phyloP scores from a whole-genome alignment of 35 echinoderm and acorn worm genomes.

The Apostichopus japonicus region DNA sequence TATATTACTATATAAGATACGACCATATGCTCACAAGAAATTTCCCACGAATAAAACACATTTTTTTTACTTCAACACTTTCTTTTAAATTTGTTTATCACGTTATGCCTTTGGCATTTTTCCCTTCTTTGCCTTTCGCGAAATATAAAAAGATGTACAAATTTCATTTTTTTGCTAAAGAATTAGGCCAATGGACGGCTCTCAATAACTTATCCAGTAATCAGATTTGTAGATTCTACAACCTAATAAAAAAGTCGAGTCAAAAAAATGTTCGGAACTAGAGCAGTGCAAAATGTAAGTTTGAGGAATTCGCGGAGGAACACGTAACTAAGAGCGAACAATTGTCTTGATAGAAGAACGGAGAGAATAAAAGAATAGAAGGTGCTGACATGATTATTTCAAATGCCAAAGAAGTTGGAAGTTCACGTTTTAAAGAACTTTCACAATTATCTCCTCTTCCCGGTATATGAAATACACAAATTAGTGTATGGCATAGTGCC shows the following conservation, averaged over 20 bases:
- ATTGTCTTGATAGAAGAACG: too few relatives aligned
- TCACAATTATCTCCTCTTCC: too few relatives aligned
- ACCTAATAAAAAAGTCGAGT: conserved; percentile 6
- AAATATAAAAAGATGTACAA: background rate
- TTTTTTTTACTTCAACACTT: conserved; percentile 6
- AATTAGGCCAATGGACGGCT: conserved; percentile 50
- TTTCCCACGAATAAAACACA: conserved; percentile 24
- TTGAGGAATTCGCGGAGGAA: too few relatives aligned
- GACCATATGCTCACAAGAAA: background rate
- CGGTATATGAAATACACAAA: too few relatives aligned
- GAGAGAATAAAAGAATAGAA: too few relatives aligned
- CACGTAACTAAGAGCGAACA: too few relatives aligned
- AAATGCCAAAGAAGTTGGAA: too few relatives aligned
- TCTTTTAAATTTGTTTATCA: conserved; percentile 26
- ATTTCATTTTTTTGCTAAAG: conserved; percentile 7
- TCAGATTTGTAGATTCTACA: conserved; percentile 26
- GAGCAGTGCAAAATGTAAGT: background rate
- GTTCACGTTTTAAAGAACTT: too few relatives aligned
- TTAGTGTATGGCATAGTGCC: too few relatives aligned
- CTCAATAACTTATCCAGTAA: conserved; percentile 27
- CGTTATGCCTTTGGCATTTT: conserved; percentile 36
- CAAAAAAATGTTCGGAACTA: background rate
- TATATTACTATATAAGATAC: too few relatives aligned
- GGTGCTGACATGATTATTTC: too few relatives aligned
- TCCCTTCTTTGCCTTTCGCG: background rate